Conservation (phyloP, 2,113 vertebrate species). For the Mesembrinibis cayennensis region DNA sequence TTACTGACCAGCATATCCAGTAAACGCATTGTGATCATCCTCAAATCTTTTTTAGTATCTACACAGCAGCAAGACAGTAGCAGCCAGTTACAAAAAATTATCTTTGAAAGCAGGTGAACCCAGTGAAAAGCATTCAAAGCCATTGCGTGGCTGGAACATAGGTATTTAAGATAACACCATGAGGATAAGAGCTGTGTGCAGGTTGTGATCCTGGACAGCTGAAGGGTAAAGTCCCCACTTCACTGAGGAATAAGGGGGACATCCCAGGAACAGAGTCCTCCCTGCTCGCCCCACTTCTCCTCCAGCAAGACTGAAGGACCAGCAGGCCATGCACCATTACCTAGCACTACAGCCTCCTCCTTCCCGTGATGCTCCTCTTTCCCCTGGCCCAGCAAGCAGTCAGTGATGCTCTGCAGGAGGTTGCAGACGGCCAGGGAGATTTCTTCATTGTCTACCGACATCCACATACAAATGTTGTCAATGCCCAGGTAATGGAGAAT, state of each 20-base stretch:
- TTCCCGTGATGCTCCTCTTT: conserved; percentile 84
- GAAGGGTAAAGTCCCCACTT: not conserved
- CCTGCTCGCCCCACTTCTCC: not conserved
- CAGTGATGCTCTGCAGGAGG: conserved; percentile 89
- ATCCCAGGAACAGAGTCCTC: not conserved
- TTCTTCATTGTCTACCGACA: conserved; percentile 89
- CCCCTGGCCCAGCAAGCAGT: conserved; percentile 87
- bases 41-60: conserved; percentile 91
- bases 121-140: not conserved
- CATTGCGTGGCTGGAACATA: accelerated
- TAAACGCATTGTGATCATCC: conserved; percentile 83
- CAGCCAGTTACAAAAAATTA: not conserved
- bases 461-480: conserved; percentile 87
- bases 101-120: not conserved
- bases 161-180: not conserved
- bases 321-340: conserved; percentile 59
- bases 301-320: not conserved
- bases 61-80: not conserved
- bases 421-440: conserved; percentile 87
- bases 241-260: not conserved
- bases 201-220: not conserved
- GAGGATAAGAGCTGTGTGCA: not conserved
- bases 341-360: conserved; percentile 89
- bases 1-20: conserved; percentile 90
- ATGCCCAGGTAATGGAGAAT: conserved; percentile 84